These are phyloP conservation scores for Agrotis puta DNA, from an alignment of 2,888 invertebrate species.

Conservation along the genomic window DNA sequence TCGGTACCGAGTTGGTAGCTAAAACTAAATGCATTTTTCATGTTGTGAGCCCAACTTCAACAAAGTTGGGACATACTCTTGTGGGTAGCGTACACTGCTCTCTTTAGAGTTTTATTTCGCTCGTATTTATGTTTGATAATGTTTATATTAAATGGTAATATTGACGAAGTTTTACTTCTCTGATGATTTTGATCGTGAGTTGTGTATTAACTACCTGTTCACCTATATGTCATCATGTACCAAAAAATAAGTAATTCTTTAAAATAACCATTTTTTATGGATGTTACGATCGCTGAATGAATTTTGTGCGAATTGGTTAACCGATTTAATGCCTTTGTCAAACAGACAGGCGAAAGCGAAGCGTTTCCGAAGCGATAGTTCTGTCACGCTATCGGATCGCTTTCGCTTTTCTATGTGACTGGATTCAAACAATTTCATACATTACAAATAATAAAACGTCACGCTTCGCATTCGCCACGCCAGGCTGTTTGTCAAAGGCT, in stretches of 20 bases:
- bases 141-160: background rate
- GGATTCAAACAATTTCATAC: too few species aligned
- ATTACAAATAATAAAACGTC: too few species aligned
- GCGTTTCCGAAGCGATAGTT: too few species aligned
- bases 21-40: constrained; percentile 89
- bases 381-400: too few species aligned
- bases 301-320: background rate
- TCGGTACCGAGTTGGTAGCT: constrained; percentile 68
- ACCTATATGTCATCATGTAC: too few species aligned
- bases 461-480: too few species aligned
- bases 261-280: background rate
- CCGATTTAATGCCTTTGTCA: too few species aligned
- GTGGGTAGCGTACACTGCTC: constrained; percentile 68
- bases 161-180: background rate
- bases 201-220: too few species aligned
- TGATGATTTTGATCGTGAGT: background rate
- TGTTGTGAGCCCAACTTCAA: constrained; percentile 84
- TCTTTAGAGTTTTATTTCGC: constrained; percentile 23
- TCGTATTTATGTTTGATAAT: background rate
- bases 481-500: too few species aligned
- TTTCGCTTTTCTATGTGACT: too few species aligned
- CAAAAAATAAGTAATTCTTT: background rate
- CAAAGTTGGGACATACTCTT: constrained; percentile 73
- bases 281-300: background rate
- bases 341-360: too few species aligned